Conservation (phyloP, 2,888 invertebrate species). For the Marasmarcha lunaedactyla region DNA sequence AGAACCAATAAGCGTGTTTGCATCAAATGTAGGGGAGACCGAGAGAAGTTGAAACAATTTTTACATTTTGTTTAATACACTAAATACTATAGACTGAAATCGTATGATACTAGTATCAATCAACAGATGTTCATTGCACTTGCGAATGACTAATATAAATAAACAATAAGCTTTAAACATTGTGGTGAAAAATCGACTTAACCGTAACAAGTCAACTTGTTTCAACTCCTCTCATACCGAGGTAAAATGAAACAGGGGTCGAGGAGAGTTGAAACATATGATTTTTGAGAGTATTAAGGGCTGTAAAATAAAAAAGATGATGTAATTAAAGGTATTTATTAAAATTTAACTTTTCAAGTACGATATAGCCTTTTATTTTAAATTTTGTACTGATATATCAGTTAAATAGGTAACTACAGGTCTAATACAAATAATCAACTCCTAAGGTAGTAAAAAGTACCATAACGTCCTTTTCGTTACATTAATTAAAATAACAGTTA, state of each 20-base stretch:
- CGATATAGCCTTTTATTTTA: conserved; percentile 1
- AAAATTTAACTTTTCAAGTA: not conserved
- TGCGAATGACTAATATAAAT: conserved; percentile 1
- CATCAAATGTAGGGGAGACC: no score
- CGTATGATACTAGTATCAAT: not conserved
- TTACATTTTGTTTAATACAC: not conserved
- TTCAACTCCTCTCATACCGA: conserved; percentile 5
- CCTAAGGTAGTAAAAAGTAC: no score
- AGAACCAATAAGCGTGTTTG: no score
- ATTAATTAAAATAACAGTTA: no score
- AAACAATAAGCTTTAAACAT: conserved; percentile 3
- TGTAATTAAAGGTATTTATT: conserved; percentile 1
- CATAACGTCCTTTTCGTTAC: no score
- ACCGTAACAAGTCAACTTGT: conserved; percentile 3
- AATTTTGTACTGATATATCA: conserved; percentile 5
- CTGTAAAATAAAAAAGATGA: conserved; percentile 8
- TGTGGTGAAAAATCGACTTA: conserved; percentile 4
- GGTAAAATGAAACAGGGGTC: conserved; percentile 5
- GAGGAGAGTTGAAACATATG: conserved; percentile 13
- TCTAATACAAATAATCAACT: conserved; percentile 4
- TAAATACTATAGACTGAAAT: not conserved
- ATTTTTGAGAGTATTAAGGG: conserved; percentile 9
- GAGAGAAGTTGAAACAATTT: conserved; percentile 1
- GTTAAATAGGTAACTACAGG: conserved; percentile 4
- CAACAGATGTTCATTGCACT: not conserved